phyloP scores from a whole-genome alignment of 2,113 vertebrate species.

The Platysternon megacephalum region DNA sequence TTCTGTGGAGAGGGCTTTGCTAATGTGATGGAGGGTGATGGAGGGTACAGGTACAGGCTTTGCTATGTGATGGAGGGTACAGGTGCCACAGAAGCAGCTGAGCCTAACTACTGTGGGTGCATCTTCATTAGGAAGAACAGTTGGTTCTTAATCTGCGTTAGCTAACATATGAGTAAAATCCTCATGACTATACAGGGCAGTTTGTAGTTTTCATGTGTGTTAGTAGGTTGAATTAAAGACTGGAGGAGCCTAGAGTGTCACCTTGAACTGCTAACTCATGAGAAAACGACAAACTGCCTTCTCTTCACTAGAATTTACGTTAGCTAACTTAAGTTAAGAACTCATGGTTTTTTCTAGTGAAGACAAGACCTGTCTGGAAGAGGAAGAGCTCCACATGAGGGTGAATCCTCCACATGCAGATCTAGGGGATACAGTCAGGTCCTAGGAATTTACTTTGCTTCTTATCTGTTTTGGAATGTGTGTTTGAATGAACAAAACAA shows the following conservation, averaged over 20 bases:
- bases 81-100: neutral
- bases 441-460: neutral
- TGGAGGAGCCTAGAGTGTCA: neutral
- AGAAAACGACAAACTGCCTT: neutral
- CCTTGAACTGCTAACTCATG: neutral
- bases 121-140: neutral
- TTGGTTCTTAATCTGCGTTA: neutral
- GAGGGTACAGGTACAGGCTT: neutral
- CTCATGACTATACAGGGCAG: neutral
- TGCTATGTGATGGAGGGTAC: neutral
- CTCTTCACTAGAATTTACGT: neutral
- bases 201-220: neutral
- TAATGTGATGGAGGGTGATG: neutral
- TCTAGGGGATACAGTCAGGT: neutral
- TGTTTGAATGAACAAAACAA: neutral
- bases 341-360: neutral
- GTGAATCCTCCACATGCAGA: neutral
- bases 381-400: neutral
- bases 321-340: neutral
- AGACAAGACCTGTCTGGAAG: neutral
- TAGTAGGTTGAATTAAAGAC: neutral
- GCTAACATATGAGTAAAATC: neutral
- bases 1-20: neutral
- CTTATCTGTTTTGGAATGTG: neutral
- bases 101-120: neutral